Evolutionary conservation across 2,113 vertebrate species (phyloP).

Genomic region (Cephalopholis sonnerati): DNA sequence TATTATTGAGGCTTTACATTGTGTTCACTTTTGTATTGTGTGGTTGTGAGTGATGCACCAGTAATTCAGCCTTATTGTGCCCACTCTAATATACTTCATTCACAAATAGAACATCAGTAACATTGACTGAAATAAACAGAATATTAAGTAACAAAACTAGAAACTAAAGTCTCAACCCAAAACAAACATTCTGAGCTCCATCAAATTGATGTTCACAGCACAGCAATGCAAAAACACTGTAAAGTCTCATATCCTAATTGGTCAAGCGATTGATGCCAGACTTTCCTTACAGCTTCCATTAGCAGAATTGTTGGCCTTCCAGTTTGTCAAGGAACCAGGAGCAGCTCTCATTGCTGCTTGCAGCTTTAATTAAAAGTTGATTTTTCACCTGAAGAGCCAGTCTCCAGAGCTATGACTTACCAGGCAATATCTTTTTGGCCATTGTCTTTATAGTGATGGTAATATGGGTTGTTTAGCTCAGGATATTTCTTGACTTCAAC

Average conservation of each 20-base stretch:
- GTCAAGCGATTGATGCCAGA: constrained; percentile 70
- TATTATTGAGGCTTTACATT: neutral
- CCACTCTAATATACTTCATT: too few species aligned
- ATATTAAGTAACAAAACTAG: neutral
- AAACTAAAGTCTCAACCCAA: constrained; percentile 1
- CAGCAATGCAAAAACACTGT: constrained; percentile 3
- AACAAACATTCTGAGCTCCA: constrained; percentile 17
- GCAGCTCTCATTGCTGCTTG: too few species aligned
- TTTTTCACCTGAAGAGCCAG: too few species aligned
- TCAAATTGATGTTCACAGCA: constrained; percentile 11
- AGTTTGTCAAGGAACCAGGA: constrained; percentile 80
- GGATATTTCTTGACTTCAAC: too few species aligned
- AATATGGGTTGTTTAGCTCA: too few species aligned
- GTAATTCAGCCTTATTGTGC: neutral
- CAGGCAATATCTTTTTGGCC: too few species aligned
- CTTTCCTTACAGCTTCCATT: constrained; percentile 73
- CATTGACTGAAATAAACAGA: neutral
- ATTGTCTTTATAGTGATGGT: too few species aligned
- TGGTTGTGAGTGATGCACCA: neutral
- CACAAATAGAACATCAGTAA: neutral
- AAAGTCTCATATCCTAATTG: constrained; percentile 9
- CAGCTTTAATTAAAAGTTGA: too few species aligned
- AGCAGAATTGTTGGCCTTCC: constrained; percentile 61
- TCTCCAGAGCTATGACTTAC: too few species aligned
- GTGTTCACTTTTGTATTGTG: neutral